Percentiles rank a stretch among this genome's conserved stretches.
phyloP scores from a whole-genome alignment of 1,140 invertebrate species.

The Aphis gossypii region DNA sequence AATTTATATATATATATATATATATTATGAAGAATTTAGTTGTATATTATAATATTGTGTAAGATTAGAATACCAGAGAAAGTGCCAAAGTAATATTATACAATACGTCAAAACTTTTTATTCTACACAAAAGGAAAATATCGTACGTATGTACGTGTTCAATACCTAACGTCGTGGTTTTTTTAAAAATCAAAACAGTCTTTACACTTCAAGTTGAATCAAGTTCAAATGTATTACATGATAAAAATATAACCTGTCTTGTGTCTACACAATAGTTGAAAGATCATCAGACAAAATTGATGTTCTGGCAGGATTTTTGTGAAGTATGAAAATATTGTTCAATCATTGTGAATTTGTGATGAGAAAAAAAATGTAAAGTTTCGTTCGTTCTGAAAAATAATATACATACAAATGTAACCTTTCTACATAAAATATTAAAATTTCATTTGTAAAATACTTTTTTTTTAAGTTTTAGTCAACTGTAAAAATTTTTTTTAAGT shows the following conservation, averaged over 20 bases:
- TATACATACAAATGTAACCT: not conserved
- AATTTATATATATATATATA: not conserved
- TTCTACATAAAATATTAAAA: constrained; percentile 3
- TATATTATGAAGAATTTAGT: not conserved
- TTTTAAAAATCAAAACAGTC: not conserved
- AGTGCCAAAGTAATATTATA: not conserved
- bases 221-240: not conserved
- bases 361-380: not conserved
- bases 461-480: constrained; percentile 2
- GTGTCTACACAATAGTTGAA: not conserved
- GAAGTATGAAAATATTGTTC: not conserved
- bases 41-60: not conserved
- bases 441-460: not conserved
- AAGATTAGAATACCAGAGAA: not conserved
- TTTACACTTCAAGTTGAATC: not conserved
- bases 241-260: not conserved
- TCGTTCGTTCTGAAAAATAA: not conserved
- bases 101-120: not conserved
- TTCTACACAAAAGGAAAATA: not conserved
- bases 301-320: not conserved
- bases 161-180: not conserved
- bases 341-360: not conserved
- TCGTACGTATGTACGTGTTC: no score
- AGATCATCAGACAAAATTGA: not conserved
- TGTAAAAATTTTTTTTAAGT: not conserved